phyloP scores from a whole-genome alignment of 2,113 vertebrate genomes.

The Macquaria ambigua region DNA sequence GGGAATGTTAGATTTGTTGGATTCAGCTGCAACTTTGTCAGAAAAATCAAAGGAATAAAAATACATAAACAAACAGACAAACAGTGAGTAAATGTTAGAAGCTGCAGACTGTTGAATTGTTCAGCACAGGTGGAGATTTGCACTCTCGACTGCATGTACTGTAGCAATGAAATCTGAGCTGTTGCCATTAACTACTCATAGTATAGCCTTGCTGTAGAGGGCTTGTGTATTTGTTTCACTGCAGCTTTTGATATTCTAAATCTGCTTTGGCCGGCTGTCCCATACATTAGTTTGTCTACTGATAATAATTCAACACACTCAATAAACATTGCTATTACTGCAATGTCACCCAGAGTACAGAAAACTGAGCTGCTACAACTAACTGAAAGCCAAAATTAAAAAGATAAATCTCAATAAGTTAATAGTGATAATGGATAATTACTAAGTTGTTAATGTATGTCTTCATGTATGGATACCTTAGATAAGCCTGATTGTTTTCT shows the following conservation, averaged over 20 bases:
- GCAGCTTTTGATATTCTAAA: neutral
- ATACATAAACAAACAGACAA: neutral
- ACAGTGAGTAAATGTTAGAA: neutral
- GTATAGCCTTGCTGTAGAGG: neutral
- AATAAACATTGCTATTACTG: neutral
- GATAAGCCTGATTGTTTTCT: neutral
- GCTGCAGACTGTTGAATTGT: neutral
- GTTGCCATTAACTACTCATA: neutral
- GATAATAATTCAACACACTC: neutral
- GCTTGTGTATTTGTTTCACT: neutral
- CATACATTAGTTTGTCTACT: neutral
- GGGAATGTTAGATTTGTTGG: neutral
- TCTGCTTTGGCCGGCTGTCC: too few relatives aligned
- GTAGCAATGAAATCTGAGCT: neutral
- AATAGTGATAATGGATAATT: neutral
- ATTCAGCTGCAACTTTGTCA: neutral
- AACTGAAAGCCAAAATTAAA: neutral
- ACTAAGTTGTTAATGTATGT: neutral
- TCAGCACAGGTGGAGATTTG: neutral
- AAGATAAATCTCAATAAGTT: neutral
- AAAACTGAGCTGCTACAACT: neutral
- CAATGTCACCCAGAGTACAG: neutral
- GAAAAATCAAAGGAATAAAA: neutral
- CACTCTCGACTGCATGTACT: neutral
- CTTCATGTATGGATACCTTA: neutral